phyloP scores from a whole-genome alignment of 37 sponge, comb jelly and placozoan genomes.

The Tethya wilhelma region DNA sequence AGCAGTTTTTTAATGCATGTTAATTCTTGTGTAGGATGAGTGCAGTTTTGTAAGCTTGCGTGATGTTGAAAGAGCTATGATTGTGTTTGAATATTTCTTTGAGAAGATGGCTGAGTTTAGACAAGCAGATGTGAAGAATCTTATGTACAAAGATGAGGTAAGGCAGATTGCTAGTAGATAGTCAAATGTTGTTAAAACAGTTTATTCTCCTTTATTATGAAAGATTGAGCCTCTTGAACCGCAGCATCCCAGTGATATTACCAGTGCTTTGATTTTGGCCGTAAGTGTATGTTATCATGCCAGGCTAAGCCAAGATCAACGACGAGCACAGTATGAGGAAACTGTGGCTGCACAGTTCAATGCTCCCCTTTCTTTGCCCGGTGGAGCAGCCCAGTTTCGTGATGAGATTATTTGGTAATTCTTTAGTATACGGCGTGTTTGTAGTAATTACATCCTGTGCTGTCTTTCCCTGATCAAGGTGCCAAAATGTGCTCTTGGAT shows the following conservation, averaged over 20 bases:
- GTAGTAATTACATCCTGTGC: background rate
- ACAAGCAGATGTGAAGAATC: background rate
- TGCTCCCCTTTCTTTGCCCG: conserved; percentile 46
- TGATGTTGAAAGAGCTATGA: conserved; percentile 87
- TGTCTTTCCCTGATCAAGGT: conserved; percentile 32
- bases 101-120: conserved; percentile 21
- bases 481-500: conserved; percentile 62
- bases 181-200: too few relatives aligned
- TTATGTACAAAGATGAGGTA: conserved; percentile 12
- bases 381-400: conserved; percentile 46
- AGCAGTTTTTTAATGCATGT: background rate
- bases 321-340: conserved; percentile 65
- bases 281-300: conserved; percentile 88
- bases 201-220: conserved; percentile 16
- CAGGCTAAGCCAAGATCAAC: conserved; percentile 64
- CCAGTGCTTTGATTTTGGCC: conserved; percentile 60
- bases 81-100: conserved; percentile 77
- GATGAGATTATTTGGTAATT: conserved; percentile 71
- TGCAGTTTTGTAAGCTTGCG: conserved; percentile 92
- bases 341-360: conserved; percentile 35
- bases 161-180: too few relatives aligned
- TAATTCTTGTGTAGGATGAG: conserved; percentile 64
- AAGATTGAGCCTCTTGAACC: conserved; percentile 1
- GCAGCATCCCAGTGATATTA: conserved; percentile 5
- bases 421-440: background rate